Evolutionary conservation across 2,113 vertebrate species (phyloP).

Genomic region (Gopherus flavomarginatus): DNA sequence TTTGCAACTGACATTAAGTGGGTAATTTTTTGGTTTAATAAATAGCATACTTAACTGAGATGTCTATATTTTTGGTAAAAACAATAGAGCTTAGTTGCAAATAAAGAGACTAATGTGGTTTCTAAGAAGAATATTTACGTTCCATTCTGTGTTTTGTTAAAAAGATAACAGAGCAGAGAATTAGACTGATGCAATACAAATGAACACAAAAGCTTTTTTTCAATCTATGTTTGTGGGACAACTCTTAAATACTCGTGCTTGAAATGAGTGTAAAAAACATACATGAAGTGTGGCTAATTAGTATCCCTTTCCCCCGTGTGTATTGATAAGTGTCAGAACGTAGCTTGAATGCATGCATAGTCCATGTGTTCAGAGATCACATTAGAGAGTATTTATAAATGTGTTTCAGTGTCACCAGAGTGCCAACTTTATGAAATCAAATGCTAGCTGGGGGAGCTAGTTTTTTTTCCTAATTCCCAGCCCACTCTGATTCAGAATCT

Average conservation of each 20-base stretch:
- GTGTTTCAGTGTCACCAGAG: neutral
- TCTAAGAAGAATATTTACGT: constrained; percentile 2
- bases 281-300: neutral
- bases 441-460: neutral
- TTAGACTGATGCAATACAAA: neutral
- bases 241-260: neutral
- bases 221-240: neutral
- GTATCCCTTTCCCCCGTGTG: neutral
- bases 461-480: neutral
- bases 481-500: neutral
- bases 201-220: neutral
- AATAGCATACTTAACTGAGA: neutral
- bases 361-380: neutral
- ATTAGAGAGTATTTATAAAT: neutral
- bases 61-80: constrained; percentile 12
- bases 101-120: neutral
- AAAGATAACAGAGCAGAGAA: neutral
- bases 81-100: neutral
- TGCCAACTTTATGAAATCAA: neutral
- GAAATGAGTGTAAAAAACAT: neutral
- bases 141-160: neutral
- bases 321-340: neutral
- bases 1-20: neutral
- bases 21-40: neutral
- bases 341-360: neutral